These are phyloP conservation scores for Sthenelais limicola DNA, from an alignment of 2,888 invertebrate species.

Conservation along the genomic window DNA sequence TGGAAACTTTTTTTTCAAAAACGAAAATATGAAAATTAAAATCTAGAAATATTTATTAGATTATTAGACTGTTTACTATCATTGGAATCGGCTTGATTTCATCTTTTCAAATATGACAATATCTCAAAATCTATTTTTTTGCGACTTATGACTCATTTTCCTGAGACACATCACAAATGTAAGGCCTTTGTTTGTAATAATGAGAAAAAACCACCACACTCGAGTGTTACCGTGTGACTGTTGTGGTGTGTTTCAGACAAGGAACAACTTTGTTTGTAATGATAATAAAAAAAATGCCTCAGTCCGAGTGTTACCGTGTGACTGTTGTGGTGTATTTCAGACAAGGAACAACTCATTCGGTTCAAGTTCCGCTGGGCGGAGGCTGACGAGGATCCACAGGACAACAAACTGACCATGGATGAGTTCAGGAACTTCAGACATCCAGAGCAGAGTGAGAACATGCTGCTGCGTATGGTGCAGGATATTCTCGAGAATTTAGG, in stretches of 20 bases:
- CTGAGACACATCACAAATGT: too few species aligned
- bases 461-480: conserved; percentile 81
- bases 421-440: conserved; percentile 87
- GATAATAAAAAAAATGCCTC: not conserved
- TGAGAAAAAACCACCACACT: not conserved
- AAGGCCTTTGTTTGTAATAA: too few species aligned
- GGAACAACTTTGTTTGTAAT: conserved; percentile 74
- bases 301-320: not conserved
- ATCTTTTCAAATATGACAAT: too few species aligned
- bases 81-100: too few species aligned
- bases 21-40: too few species aligned
- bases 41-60: too few species aligned
- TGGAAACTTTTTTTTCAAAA: too few species aligned
- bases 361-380: conserved; percentile 86
- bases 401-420: conserved; percentile 81
- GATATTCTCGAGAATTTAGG: conserved; percentile 83
- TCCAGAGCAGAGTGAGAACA: conserved; percentile 84
- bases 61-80: too few species aligned
- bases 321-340: conserved; percentile 57
- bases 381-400: conserved; percentile 80
- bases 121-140: too few species aligned
- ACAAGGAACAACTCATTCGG: conserved; percentile 80
- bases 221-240: not conserved
- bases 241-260: conserved; percentile 61
- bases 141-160: too few species aligned